Evolutionary conservation across 2,888 invertebrate genomes (phyloP), one percentile per base, ranked within the genome.

Genomic region (Apotomis turbidana): DNA sequence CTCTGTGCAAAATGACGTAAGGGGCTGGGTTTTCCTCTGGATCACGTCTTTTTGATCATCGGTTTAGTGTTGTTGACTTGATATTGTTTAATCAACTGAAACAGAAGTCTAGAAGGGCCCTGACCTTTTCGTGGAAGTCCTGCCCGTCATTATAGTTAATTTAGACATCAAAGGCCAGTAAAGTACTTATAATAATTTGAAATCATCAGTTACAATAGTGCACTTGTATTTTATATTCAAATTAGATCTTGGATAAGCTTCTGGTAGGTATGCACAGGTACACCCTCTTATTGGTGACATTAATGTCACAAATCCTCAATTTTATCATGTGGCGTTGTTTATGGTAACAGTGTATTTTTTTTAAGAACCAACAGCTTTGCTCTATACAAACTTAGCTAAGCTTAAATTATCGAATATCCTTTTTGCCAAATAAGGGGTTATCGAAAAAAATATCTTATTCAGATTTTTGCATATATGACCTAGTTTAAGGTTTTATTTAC

Each of bases 121-220:
- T 66, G 66, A 66, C 66, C 66, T 66, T 57, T 66, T 57, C 66
- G 27, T 5, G n/a, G 66, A 66, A 66, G 46, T 46, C 57, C 57
- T 66, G 27, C 66, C 66, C 66, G 57, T 66, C 57, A 66, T 66
- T 66, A 66, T 66, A n/a, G 46, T 66, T 66, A 66, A 66, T 66
- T 66, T 66, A 66, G n/a, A 66, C 57, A 57, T 57, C 66, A 66
- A 66, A 66, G 66, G 66, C 66, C 66, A 66, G 36, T 55, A n/a
- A n/a, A 55, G 66, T 66, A 46, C 46, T 66, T 64, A 46, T 46
- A 66, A 66, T 66, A 46, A 66, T 66, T 66, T 66, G 46, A 66
- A 55, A 57, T 66, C 55, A 46, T 57, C 66, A 27, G 55, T 55
- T 63, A 57, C 4, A 66, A 27, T 63, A 54, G 54, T 64, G 54